These are phyloP conservation scores for Eurytoma californica DNA, from an alignment of 2,888 invertebrate species.

Conservation along the genomic window DNA sequence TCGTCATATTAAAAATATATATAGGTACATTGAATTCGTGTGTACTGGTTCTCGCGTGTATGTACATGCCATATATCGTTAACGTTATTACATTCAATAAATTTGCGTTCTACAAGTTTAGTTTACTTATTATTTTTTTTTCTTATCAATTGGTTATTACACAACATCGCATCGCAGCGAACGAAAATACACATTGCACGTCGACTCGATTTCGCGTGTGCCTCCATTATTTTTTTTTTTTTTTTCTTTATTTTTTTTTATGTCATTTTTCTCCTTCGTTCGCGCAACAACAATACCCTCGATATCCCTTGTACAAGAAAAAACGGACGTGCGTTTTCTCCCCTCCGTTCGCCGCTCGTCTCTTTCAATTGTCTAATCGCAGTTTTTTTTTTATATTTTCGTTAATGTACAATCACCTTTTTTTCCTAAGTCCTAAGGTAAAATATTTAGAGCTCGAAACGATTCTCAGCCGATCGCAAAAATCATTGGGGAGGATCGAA, in stretches of 20 bases:
- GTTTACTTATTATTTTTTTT: conserved; percentile 24
- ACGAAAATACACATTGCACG: conserved; percentile 36
- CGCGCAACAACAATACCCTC: conserved; percentile 28
- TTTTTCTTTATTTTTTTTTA: no score
- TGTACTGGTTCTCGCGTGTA: conserved; percentile 58
- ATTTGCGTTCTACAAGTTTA: conserved; percentile 36
- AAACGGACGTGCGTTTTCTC: conserved; percentile 15
- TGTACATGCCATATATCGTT: conserved; percentile 60
- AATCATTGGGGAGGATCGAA: no score
- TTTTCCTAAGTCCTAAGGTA: no score
- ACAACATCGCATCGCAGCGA: conserved; percentile 6
- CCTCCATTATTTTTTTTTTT: neutral
- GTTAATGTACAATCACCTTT: no score
- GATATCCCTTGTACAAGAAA: conserved; percentile 42
- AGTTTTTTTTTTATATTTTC: conserved; percentile 27
- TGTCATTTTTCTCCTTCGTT: neutral
- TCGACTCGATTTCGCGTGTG: conserved; percentile 20
- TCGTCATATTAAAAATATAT: conserved; percentile 50
- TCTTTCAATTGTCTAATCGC: conserved; percentile 45
- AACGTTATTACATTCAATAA: conserved; percentile 49
- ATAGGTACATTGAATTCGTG: conserved; percentile 48
- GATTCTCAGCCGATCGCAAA: no score
- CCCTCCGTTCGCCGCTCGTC: conserved; percentile 2
- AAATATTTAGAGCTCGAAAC: no score
- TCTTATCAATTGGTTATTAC: conserved; percentile 21